These are phyloP conservation scores for Andricus grossulariae DNA, from an alignment of 1,140 invertebrate genomes.

Conservation along the genomic window DNA sequence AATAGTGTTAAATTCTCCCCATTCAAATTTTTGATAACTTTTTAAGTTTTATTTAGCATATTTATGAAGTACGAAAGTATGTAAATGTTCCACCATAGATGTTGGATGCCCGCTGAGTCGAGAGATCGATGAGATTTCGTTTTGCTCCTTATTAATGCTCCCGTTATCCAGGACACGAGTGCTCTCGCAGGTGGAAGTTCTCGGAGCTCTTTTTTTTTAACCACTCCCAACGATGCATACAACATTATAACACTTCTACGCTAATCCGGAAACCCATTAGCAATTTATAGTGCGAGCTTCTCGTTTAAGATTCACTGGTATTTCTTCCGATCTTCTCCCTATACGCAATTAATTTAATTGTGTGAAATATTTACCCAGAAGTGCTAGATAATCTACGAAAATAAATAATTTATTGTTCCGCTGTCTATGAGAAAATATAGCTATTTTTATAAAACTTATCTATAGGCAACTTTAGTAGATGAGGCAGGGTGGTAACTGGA, in stretches of 20 bases:
- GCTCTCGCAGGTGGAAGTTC: slow-evolving; percentile 54
- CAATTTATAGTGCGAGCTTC: background rate
- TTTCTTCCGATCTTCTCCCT: background rate
- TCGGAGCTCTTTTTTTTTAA: slow-evolving; percentile 52
- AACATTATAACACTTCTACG: background rate
- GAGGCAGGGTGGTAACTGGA: too few relatives aligned
- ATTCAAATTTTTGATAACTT: background rate
- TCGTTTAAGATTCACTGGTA: background rate
- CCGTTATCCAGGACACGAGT: slow-evolving; percentile 59
- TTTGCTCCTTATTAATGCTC: slow-evolving; percentile 60
- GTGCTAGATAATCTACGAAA: background rate
- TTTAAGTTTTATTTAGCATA: slow-evolving; percentile 4
- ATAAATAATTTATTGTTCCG: background rate
- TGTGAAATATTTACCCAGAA: background rate
- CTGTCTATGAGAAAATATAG: too few relatives aligned
- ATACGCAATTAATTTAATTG: slow-evolving; percentile 12
- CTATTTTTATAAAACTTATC: too few relatives aligned
- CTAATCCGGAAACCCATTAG: slow-evolving; percentile 17
- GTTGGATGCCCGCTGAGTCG: slow-evolving; percentile 49
- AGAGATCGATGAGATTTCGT: slow-evolving; percentile 49
- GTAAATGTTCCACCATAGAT: background rate
- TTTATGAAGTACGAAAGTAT: slow-evolving; percentile 20
- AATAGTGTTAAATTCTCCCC: too few relatives aligned
- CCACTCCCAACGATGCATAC: slow-evolving; percentile 26
- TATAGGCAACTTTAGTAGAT: too few relatives aligned